Evolutionary conservation across 2,797 vertebrate species (phyloP), one percentile per base, ranked within the genome.

Genomic region (Tapirus indicus): DNA sequence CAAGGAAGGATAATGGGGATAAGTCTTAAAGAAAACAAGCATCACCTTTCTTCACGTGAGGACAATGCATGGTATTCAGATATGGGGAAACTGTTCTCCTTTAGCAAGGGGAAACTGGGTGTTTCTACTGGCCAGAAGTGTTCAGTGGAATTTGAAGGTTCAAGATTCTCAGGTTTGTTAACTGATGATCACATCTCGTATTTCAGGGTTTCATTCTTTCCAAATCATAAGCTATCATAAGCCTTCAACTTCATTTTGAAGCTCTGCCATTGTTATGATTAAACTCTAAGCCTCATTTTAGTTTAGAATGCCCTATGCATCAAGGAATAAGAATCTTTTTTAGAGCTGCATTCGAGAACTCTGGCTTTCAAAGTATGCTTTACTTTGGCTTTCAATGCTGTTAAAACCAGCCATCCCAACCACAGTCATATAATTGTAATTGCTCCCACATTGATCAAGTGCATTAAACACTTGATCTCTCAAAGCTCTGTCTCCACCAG

Each of bases 351-450:
- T 68, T 49, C 64, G 29, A 84, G 58, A 78, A 4, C 14, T 88
- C 27, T 69, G 35, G 56, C 18, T 91, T 96, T 95, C 29, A 72
- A 94, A 91, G 38, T 11, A 20, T 62, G 35, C 41, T 93, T 44
- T 96, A 84, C 44, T 88, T 96, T 75, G 13, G 5, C 18, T 44
- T 91, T 90, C 10, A 71, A 0, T 7, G 44, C 20, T 38, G 8
- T 88, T 77, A 68, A 82, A 92, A 69, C 5, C 62, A 78, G 54
- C 13, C 35, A 82, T 58, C 25, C 32, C 35, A 83, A 52, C 8
- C 38, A 88, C 23, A 95, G 79, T 56, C 32, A 32, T 66, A 6
- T 66, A 93, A 93, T 95, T 86, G 85, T n/a, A 47, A 86, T 23
- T 72, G 32, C 16, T 79, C 41, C 29, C 23, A 32, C 21, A 84